phyloP scores from a whole-genome alignment of 2,113 vertebrate genomes.

The Proterorhinus semilunaris region DNA sequence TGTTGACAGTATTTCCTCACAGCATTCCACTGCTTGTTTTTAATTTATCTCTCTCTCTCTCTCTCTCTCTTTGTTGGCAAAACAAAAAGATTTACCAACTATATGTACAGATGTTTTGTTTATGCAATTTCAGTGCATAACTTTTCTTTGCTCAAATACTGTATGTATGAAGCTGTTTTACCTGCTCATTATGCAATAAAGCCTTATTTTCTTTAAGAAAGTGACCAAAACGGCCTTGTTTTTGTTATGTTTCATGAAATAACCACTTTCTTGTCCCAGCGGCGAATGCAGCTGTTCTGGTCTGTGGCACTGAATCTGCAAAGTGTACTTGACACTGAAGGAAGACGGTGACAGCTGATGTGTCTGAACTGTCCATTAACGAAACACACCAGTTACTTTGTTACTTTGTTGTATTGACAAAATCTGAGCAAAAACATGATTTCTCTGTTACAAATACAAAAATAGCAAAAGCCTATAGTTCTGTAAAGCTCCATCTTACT shows the following conservation, averaged over 20 bases:
- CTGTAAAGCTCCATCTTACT: constrained; percentile 13
- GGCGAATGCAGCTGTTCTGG: constrained; percentile 18
- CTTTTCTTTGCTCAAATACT: constrained; percentile 49
- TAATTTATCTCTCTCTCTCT: constrained; percentile 65
- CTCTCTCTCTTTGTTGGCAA: constrained; percentile 62
- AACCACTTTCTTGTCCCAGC: too few relatives aligned
- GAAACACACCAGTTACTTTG: neutral
- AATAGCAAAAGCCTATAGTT: constrained; percentile 20
- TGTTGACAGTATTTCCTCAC: constrained; percentile 87
- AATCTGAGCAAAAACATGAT: constrained; percentile 10
- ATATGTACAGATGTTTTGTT: constrained; percentile 85
- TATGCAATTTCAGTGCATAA: constrained; percentile 77
- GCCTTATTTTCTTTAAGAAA: constrained; percentile 75
- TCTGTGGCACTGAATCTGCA: neutral
- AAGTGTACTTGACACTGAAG: constrained; percentile 9
- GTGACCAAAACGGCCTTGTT: constrained; percentile 5
- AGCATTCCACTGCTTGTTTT: constrained; percentile 78
- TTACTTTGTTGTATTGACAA: neutral
- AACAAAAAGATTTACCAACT: constrained; percentile 66
- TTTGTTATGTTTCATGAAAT: neutral
- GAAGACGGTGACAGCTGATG: constrained; percentile 15
- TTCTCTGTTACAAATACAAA: constrained; percentile 5
- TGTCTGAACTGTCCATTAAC: neutral
- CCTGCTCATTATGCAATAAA: constrained; percentile 90
- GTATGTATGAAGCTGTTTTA: constrained; percentile 72